A percentile compares a stretch with the other conserved stretches of the same genome.
Conservation (phyloP, 1,140 invertebrate genomes). For the Elymnias hypermnestra region DNA sequence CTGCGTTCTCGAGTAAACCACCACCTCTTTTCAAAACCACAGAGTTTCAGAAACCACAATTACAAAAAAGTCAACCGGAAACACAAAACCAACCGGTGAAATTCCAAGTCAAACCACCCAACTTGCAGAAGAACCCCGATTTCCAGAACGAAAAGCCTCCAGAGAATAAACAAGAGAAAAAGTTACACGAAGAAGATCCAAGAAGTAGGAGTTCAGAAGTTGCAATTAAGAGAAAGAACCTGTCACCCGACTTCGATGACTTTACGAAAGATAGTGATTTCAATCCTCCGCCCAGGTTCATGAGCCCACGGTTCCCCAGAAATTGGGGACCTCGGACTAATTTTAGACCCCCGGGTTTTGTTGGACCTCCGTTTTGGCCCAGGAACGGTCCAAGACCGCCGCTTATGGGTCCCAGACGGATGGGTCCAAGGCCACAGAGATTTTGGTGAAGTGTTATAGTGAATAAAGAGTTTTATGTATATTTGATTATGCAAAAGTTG, state of each 20-base stretch:
- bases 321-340: conserved; percentile 54
- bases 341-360: conserved; percentile 32
- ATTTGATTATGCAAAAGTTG: background rate
- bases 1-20: background rate
- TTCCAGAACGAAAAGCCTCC: background rate
- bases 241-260: conserved; percentile 31
- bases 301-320: conserved; percentile 48
- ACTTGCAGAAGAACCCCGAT: background rate
- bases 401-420: conserved; percentile 33
- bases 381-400: conserved; percentile 40
- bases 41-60: no score
- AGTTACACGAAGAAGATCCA: conserved; percentile 39
- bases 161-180: conserved; percentile 21
- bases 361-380: conserved; percentile 44
- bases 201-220: conserved; percentile 25
- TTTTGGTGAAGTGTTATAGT: conserved; percentile 50
- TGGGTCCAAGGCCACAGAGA: conserved; percentile 45
- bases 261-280: conserved; percentile 33
- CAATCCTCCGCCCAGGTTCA: conserved; percentile 29
- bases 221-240: conserved; percentile 16
- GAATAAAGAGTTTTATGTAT: conserved; percentile 12
- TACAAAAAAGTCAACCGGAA: background rate
- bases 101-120: background rate
- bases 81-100: background rate
- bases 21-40: background rate